These are phyloP conservation scores for Formica exsecta DNA, from an alignment of 1,140 invertebrate genomes.

Conservation along the genomic window DNA sequence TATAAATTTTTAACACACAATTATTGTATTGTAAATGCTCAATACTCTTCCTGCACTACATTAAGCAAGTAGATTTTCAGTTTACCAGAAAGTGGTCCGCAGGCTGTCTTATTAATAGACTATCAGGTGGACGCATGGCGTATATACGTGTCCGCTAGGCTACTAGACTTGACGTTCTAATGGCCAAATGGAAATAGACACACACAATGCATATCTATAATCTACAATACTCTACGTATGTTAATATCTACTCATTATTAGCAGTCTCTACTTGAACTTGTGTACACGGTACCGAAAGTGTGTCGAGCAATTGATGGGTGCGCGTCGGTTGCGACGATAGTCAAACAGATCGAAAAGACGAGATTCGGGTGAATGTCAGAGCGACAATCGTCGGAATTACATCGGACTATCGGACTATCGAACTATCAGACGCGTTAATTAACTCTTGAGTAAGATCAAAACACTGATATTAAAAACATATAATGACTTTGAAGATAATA, in stretches of 20 bases:
- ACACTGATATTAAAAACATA: not conserved
- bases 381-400: slow-evolving; percentile 19
- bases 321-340: not conserved
- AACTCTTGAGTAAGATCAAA: slow-evolving; percentile 30
- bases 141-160: slow-evolving; percentile 26
- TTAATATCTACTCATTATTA: slow-evolving; percentile 35
- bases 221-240: slow-evolving; percentile 35
- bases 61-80: slow-evolving; percentile 39
- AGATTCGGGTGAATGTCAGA: slow-evolving; percentile 30
- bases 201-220: slow-evolving; percentile 45
- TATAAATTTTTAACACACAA: not conserved
- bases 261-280: slow-evolving; percentile 33
- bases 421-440: slow-evolving; percentile 51
- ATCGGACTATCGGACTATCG: no score
- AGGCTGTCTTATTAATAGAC: slow-evolving; percentile 49
- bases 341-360: slow-evolving; percentile 37
- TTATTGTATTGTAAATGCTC: not conserved
- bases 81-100: slow-evolving; percentile 52
- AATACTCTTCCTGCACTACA: not conserved
- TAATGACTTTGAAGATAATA: not conserved
- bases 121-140: slow-evolving; percentile 29
- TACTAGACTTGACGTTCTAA: slow-evolving; percentile 33
- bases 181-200: slow-evolving; percentile 48
- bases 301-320: slow-evolving; percentile 17
- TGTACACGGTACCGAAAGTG: not conserved